Conservation (phyloP, 2,113 vertebrate species). For the Tylochromis polylepis region DNA sequence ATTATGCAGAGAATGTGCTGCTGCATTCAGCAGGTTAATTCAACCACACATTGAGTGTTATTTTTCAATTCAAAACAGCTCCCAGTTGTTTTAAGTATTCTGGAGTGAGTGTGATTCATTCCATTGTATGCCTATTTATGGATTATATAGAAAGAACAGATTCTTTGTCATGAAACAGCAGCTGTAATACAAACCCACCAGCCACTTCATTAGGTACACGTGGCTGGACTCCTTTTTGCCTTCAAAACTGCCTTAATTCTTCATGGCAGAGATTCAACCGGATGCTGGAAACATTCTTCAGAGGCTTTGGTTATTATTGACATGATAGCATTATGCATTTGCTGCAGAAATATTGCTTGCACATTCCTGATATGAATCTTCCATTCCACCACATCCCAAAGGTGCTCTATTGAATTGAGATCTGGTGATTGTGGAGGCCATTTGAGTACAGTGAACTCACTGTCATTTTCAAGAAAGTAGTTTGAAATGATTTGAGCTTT, state of each 20-base stretch:
- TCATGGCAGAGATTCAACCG: background rate
- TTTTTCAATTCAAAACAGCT: background rate
- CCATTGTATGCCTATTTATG: background rate
- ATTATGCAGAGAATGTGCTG: background rate
- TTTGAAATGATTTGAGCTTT: background rate
- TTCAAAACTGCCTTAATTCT: background rate
- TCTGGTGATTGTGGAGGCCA: background rate
- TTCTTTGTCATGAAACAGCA: background rate
- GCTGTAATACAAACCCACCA: background rate
- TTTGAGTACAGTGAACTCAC: background rate
- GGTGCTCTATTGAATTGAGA: background rate
- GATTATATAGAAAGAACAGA: background rate
- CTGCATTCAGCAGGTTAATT: constrained; percentile 11
- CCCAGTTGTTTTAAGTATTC: background rate
- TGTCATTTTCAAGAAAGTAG: background rate
- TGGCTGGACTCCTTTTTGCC: background rate
- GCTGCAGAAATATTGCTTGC: background rate
- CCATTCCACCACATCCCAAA: background rate
- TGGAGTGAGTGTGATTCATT: background rate
- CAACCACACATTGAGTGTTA: background rate
- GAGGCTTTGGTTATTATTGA: background rate
- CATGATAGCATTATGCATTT: background rate
- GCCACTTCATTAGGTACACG: background rate
- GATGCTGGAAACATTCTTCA: background rate
- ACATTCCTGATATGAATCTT: background rate